phyloP scores from a whole-genome alignment of 30 jellyfish, hydroid and myxozoan species.

The Chironex yamaguchii region DNA sequence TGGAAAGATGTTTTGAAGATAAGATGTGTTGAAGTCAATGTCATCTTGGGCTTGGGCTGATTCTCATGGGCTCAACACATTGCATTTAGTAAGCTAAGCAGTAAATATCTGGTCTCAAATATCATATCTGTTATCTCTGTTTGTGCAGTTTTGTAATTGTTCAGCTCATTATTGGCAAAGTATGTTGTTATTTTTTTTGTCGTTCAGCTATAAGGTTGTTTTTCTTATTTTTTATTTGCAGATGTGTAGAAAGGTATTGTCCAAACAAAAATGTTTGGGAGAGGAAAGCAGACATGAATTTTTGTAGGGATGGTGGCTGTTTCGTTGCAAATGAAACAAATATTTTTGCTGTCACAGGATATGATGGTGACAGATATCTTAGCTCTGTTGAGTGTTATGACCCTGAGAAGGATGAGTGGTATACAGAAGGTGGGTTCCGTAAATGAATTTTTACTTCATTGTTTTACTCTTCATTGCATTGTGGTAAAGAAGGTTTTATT shows the following conservation, averaged over 20 bases:
- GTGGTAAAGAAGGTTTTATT: too few relatives aligned
- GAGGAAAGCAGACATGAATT: slow-evolving; percentile 75
- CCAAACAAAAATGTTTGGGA: slow-evolving; percentile 88
- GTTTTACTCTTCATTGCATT: too few relatives aligned
- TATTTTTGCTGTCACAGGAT: slow-evolving; percentile 92
- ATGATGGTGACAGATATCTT: slow-evolving; percentile 86
- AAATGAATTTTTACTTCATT: too few relatives aligned
- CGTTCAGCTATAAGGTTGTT: not conserved
- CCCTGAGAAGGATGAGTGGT: slow-evolving; percentile 81
- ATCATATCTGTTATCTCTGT: too few relatives aligned
- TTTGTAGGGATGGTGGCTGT: slow-evolving; percentile 97
- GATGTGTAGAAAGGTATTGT: slow-evolving; percentile 87
- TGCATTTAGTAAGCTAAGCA: too few relatives aligned
- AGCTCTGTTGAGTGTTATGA: slow-evolving; percentile 85
- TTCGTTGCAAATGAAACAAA: slow-evolving; percentile 87
- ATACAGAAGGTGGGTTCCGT: slow-evolving; percentile 55
- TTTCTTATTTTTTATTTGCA: slow-evolving; percentile 15
- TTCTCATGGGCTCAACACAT: too few relatives aligned
- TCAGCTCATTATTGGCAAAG: too few relatives aligned
- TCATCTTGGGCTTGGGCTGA: too few relatives aligned
- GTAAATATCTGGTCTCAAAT: too few relatives aligned
- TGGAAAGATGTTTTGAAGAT: too few relatives aligned
- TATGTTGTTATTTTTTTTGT: not conserved
- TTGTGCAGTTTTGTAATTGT: too few relatives aligned
- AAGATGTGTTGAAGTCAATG: too few relatives aligned